A percentile compares a stretch with the other conserved stretches of the same genome.
phyloP scores from a whole-genome alignment of 2,113 vertebrate genomes.

The Ptilorrhoa leucosticta region DNA sequence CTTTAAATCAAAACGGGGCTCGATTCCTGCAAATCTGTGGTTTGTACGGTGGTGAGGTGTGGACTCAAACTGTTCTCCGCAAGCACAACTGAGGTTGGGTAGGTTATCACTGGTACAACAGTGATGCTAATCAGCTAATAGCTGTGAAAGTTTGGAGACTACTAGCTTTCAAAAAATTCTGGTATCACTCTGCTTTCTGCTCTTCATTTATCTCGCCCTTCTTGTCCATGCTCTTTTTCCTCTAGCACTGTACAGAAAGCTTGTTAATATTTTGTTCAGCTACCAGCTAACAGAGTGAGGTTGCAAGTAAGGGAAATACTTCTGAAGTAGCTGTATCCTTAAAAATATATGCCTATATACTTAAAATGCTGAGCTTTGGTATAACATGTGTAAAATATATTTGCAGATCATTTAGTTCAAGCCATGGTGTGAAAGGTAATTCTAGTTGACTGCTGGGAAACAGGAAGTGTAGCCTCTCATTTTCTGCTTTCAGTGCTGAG shows the following conservation, averaged over 20 bases:
- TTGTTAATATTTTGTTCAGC: conserved; percentile 7
- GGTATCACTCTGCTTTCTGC: not conserved
- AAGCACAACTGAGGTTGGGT: not conserved
- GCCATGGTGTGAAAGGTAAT: conserved; percentile 26
- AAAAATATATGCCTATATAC: not conserved
- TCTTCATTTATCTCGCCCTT: not conserved
- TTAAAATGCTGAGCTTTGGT: not conserved
- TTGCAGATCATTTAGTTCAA: conserved; percentile 20
- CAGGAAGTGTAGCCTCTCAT: conserved; percentile 1
- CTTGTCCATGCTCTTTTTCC: not conserved
- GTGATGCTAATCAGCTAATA: not conserved
- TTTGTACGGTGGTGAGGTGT: not conserved
- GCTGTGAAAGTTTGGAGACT: not conserved
- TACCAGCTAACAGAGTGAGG: not conserved
- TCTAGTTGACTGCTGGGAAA: conserved; percentile 9
- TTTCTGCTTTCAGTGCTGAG: conserved; percentile 24
- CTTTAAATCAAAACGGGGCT: not conserved
- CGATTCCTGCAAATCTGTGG: not conserved
- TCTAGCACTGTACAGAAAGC: not conserved
- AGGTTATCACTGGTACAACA: not conserved
- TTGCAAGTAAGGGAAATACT: not conserved
- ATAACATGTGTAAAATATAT: not conserved
- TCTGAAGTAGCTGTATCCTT: not conserved
- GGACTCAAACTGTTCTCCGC: not conserved
- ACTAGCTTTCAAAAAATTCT: not conserved